Evolutionary conservation across 1,140 invertebrate genomes (phyloP).

Genomic region (Heterodera schachtii): DNA sequence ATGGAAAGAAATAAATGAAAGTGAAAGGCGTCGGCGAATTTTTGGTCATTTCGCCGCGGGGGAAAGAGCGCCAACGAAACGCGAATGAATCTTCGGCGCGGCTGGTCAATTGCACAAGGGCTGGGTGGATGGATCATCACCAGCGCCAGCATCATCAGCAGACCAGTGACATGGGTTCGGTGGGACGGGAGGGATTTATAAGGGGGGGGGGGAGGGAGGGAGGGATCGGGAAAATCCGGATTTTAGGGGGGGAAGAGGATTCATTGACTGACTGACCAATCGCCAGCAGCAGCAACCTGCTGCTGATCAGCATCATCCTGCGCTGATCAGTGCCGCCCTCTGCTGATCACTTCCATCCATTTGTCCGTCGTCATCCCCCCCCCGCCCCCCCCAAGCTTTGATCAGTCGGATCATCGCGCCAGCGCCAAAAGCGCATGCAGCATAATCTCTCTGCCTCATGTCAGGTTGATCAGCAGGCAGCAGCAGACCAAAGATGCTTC

Average conservation of each 20-base stretch:
- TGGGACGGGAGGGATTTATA: not conserved
- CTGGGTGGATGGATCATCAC: too few relatives aligned
- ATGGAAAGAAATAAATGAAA: not conserved
- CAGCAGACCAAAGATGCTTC: not conserved
- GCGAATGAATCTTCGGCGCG: not conserved
- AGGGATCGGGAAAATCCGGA: not conserved
- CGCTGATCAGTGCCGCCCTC: too few relatives aligned
- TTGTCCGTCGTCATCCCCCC: too few relatives aligned
- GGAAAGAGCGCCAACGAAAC: not conserved
- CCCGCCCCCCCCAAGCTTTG: not conserved
- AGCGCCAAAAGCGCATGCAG: too few relatives aligned
- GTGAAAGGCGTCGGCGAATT: not conserved
- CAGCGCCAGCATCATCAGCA: too few relatives aligned
- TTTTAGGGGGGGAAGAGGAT: not conserved
- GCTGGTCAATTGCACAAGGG: not conserved
- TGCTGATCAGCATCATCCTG: too few relatives aligned
- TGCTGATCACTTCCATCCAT: not conserved
- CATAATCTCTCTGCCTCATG: too few relatives aligned
- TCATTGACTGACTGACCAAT: too few relatives aligned
- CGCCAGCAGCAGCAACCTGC: too few relatives aligned
- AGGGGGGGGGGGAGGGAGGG: not conserved
- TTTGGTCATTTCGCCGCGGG: not conserved
- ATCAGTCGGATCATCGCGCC: too few relatives aligned
- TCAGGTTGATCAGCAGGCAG: not conserved
- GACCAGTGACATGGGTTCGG: too few relatives aligned